Conservation (phyloP, 2,113 vertebrate genomes). For the Sinocyclocheilus maitianheensis region DNA sequence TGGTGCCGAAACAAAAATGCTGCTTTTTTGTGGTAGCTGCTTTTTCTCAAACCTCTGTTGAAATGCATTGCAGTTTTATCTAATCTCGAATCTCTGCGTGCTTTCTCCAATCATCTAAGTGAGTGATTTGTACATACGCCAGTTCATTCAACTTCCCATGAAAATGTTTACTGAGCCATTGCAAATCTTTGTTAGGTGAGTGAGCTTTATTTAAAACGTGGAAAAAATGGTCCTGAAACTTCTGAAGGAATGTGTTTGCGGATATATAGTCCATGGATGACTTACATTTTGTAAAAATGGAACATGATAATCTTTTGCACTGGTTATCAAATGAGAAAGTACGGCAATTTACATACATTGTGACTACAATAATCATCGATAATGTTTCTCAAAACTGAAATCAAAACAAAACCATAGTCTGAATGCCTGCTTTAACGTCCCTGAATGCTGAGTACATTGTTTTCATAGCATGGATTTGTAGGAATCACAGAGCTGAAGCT, state of each 20-base stretch:
- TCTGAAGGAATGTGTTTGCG: not conserved
- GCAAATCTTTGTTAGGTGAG: slow-evolving; percentile 40
- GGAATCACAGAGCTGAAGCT: slow-evolving; percentile 53
- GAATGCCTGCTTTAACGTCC: not conserved
- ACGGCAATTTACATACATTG: not conserved
- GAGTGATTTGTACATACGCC: slow-evolving; percentile 29
- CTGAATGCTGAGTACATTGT: slow-evolving; percentile 33
- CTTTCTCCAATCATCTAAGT: slow-evolving; percentile 25
- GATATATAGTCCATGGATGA: not conserved
- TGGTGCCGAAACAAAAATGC: slow-evolving; percentile 46
- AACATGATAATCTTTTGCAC: not conserved
- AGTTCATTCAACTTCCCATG: slow-evolving; percentile 42
- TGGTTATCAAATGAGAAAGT: not conserved
- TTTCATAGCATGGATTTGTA: slow-evolving; percentile 49
- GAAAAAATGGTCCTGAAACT: not conserved
- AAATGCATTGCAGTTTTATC: not conserved
- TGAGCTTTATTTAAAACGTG: not conserved
- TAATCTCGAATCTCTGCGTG: slow-evolving; percentile 37
- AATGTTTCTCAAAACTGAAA: not conserved
- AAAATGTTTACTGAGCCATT: slow-evolving; percentile 49
- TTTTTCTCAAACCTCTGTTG: slow-evolving; percentile 19
- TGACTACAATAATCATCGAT: not conserved
- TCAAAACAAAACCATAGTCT: slow-evolving; percentile 11
- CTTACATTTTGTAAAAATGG: not conserved
- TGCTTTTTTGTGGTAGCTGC: slow-evolving; percentile 11